phyloP scores from a whole-genome alignment of 2,888 invertebrate species.

The Drosophila planitibia region DNA sequence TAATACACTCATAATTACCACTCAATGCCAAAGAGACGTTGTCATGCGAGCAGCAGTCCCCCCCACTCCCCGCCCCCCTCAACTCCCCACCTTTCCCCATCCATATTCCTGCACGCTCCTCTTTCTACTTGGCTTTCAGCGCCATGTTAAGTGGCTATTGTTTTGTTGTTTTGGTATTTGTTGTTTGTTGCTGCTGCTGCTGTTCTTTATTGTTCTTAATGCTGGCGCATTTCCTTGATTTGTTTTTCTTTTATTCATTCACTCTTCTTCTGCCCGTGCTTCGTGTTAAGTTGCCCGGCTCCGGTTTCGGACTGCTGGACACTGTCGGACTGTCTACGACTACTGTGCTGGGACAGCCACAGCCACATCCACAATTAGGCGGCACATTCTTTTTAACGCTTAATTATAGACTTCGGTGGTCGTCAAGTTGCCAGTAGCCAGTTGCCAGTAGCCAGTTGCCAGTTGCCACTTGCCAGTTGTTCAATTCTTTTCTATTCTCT shows the following conservation, averaged over 20 bases:
- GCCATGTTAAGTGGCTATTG: slow-evolving; percentile 60
- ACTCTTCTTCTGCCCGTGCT: slow-evolving; percentile 25
- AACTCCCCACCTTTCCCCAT: not conserved
- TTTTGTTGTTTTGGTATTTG: slow-evolving; percentile 11
- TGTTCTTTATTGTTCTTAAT: slow-evolving; percentile 22
- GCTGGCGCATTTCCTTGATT: slow-evolving; percentile 56
- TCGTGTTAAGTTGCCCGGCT: slow-evolving; percentile 20
- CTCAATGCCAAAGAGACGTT: slow-evolving; percentile 44
- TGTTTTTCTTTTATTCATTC: slow-evolving; percentile 23
- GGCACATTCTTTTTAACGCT: slow-evolving; percentile 76
- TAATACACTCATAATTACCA: slow-evolving; percentile 54
- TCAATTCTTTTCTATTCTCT: slow-evolving; percentile 20
- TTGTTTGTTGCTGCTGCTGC: not conserved
- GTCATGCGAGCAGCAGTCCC: slow-evolving; percentile 18
- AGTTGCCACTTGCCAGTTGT: slow-evolving; percentile 8
- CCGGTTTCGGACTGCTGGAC: slow-evolving; percentile 21
- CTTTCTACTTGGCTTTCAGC: slow-evolving; percentile 36
- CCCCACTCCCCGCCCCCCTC: not conserved
- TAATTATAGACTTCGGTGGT: slow-evolving; percentile 68
- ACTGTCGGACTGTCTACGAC: slow-evolving; percentile 26
- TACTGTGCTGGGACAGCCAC: slow-evolving; percentile 22
- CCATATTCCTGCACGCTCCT: not conserved
- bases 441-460: no score
- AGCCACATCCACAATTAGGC: slow-evolving; percentile 67
- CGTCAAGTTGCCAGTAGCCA: slow-evolving; percentile 28